phyloP scores from a whole-genome alignment of 2,888 invertebrate genomes.

The Oscheius onirici region DNA sequence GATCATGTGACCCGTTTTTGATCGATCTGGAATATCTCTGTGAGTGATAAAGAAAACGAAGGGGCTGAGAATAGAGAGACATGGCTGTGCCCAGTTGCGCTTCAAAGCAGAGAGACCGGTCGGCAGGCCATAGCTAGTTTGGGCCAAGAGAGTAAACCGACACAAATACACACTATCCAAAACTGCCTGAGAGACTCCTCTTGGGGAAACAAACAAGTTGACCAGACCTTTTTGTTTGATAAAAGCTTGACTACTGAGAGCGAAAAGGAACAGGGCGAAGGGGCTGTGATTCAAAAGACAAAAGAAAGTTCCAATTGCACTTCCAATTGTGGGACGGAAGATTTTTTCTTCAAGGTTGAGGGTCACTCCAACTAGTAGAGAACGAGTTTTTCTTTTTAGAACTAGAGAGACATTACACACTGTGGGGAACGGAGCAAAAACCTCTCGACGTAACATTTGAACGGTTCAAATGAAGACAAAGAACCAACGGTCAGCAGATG shows the following conservation, averaged over 20 bases:
- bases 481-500: background rate
- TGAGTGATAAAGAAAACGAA: background rate
- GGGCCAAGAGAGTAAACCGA: conserved; percentile 25
- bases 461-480: background rate
- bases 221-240: background rate
- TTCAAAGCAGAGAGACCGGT: conserved; percentile 21
- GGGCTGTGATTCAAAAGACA: background rate
- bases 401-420: background rate
- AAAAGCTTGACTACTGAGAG: background rate
- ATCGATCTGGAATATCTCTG: background rate
- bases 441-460: background rate
- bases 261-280: background rate
- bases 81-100: background rate
- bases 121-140: conserved; percentile 25
- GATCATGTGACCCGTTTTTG: conserved; percentile 10
- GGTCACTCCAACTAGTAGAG: background rate
- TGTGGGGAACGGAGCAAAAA: background rate
- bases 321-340: background rate
- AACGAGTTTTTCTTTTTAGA: background rate
- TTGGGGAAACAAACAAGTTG: background rate
- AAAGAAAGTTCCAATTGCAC: background rate
- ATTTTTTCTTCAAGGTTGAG: background rate
- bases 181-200: background rate
- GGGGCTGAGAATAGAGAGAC: background rate
- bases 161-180: background rate